Base-by-base conservation (phyloP, 1,140 invertebrate genomes). In the Pogonognathellus flavescens region DNA sequence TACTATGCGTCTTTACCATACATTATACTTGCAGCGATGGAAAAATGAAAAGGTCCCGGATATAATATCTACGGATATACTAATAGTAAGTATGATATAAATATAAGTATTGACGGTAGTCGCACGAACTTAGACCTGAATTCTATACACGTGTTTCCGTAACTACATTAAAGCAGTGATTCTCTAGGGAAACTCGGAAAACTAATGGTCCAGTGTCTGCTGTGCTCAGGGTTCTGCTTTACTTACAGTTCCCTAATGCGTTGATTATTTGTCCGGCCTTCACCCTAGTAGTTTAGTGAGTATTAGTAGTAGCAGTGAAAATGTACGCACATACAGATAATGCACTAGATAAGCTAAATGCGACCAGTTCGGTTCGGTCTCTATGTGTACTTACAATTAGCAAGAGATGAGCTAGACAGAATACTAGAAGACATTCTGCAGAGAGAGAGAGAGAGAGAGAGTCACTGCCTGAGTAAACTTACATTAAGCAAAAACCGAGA, bases 191-290 rank as follows among this genome's bases (percentile, higher is more conserved):
- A 31, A 50, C 70, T 76, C 25, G 31, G 70, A 76, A 76, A 76
- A 76, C 70, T 76, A 76, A 76, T 76, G 70, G 70, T 31, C 41
- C 70, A 76, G 49, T 25, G 70, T 76, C 70, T 13, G 14, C 70
- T n/a, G 70, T 76, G 70, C 49, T 31, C 70, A 76, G 9, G 49
- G 41, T 50, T 76, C 70, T 50, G 31, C 31, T 41, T 41, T 41
- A 41, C 9, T 49, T 72, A 72, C 66, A 72, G 16, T n/a, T 72
- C 31, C n/a, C 70, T 76, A 76, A 76, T 76, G 70, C 70, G 70
- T 76, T 76, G 70, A 76, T 76, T 76, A 76, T 76, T 76, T 76
- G 70, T 76, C 70, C 70, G 70, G 41, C 70, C 70, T 76, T 76
- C 70, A 49, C 70, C 25, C 70, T 76, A 4, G n/a, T n/a, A 14